Evolutionary conservation across 1,140 invertebrate species (phyloP), one percentile per base, ranked within the genome.

Genomic region (Magallana ariakensis): DNA sequence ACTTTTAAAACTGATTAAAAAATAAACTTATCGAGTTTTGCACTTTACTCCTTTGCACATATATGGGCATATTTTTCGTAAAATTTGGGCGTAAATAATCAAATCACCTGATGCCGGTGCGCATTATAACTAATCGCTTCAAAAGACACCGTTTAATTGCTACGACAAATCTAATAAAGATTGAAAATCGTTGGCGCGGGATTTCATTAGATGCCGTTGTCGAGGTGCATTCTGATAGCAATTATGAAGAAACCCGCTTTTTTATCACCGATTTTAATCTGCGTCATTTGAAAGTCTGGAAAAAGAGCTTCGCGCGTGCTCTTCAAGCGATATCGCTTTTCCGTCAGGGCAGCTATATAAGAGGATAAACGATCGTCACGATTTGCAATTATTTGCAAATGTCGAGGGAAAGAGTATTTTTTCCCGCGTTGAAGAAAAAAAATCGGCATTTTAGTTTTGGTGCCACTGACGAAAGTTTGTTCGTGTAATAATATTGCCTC

Each of bases 371-470:
- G 19, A 26, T 75, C 66, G 66, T 75, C 66, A 75, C 66, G 66
- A 75, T 75, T 75, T 75, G 66, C 66, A 75, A 75, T 75, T 26
- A 75, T 75, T 75, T 75, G 22, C 66, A 75, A 75, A 75, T 75
- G 66, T 75, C 66, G 22, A 75, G 66, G 22, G 22, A 75, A 75
- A 75, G 22, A 26, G 66, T 26, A 26, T 60, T 16, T 26, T 75
- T 75, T 75, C 26, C 66, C 66, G 66, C 66, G 66, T 26, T 26
- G 22, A 33, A 75, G 58, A 7, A 16, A 62, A 62, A 62, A 19
- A 15, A 15, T 8, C 33, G 33, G 33, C 33, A 46, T n/a, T 70
- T 26, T 13, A 75, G 66, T 75, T 10, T 26, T 22, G 22, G 66
- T 75, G 22, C 19, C 15, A 33, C 33, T 75, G 2, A 46, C n/a